phyloP scores from a whole-genome alignment of 1,140 invertebrate genomes.

The Polypedilum vanderplanki region DNA sequence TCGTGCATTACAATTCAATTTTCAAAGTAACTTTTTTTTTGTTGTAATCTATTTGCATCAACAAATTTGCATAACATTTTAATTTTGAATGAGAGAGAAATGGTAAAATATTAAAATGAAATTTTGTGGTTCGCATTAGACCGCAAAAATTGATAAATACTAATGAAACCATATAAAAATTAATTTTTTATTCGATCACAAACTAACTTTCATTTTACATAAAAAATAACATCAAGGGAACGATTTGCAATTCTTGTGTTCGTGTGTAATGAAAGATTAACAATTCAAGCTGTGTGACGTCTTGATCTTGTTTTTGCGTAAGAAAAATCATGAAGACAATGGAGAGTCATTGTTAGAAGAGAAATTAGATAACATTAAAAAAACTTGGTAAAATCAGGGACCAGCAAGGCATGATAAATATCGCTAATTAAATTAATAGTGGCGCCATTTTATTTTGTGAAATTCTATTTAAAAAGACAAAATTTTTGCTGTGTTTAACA shows the following conservation, averaged over 20 bases:
- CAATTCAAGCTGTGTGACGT: neutral
- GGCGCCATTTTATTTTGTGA: too few relatives aligned
- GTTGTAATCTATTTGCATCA: neutral
- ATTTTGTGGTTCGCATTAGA: neutral
- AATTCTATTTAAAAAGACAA: too few relatives aligned
- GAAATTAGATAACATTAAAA: neutral
- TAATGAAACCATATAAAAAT: neutral
- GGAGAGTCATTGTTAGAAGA: neutral
- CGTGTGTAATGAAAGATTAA: too few relatives aligned
- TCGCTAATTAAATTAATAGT: too few relatives aligned
- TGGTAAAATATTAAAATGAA: neutral
- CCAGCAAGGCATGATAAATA: too few relatives aligned
- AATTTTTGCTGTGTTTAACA: too few relatives aligned
- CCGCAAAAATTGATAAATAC: slow-evolving; percentile 5
- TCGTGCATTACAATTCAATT: too few relatives aligned
- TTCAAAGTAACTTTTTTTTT: too few relatives aligned
- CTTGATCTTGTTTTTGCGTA: neutral
- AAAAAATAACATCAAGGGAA: too few relatives aligned
- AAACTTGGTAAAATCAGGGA: too few relatives aligned
- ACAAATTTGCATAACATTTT: slow-evolving; percentile 14
- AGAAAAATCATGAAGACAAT: neutral
- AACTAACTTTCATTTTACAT: too few relatives aligned
- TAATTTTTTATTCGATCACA: neutral
- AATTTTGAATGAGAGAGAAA: neutral
- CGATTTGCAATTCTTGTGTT: too few relatives aligned